phyloP scores from a whole-genome alignment of 2,888 invertebrate species.

The Heliconius erato region DNA sequence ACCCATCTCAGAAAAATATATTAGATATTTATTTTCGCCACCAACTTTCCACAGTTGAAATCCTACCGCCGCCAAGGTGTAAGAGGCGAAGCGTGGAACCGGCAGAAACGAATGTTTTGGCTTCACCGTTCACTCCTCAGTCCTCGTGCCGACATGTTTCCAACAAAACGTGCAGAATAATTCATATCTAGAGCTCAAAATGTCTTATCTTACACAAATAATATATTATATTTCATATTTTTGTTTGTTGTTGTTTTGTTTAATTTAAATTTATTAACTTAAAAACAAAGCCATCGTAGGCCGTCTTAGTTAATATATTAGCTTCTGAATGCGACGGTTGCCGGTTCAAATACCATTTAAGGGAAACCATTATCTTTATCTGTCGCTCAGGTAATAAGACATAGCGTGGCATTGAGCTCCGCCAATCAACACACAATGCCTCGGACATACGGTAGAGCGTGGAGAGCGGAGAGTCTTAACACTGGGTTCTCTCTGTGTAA shows the following conservation, averaged over 20 bases:
- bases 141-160: slow-evolving; percentile 54
- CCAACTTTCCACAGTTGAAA: slow-evolving; percentile 16
- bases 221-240: not conserved
- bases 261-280: not conserved
- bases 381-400: too few relatives aligned
- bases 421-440: too few relatives aligned
- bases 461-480: too few relatives aligned
- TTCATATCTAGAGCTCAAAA: slow-evolving; percentile 51
- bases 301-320: not conserved
- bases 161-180: slow-evolving; percentile 58
- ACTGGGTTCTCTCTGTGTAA: too few relatives aligned
- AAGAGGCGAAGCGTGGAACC: slow-evolving; percentile 58
- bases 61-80: slow-evolving; percentile 28
- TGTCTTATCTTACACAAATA: not conserved
- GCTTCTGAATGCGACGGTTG: not conserved
- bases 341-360: not conserved
- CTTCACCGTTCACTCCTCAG: slow-evolving; percentile 56
- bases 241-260: not conserved
- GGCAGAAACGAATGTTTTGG: slow-evolving; percentile 78
- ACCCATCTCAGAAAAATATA: too few relatives aligned
- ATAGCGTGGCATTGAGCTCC: too few relatives aligned
- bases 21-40: not conserved
- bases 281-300: not conserved
- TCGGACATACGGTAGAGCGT: too few relatives aligned
- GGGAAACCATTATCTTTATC: too few relatives aligned